These are phyloP conservation scores for Loxodonta africana DNA, from an alignment of 2,113 vertebrate genomes.

Conservation along the genomic window DNA sequence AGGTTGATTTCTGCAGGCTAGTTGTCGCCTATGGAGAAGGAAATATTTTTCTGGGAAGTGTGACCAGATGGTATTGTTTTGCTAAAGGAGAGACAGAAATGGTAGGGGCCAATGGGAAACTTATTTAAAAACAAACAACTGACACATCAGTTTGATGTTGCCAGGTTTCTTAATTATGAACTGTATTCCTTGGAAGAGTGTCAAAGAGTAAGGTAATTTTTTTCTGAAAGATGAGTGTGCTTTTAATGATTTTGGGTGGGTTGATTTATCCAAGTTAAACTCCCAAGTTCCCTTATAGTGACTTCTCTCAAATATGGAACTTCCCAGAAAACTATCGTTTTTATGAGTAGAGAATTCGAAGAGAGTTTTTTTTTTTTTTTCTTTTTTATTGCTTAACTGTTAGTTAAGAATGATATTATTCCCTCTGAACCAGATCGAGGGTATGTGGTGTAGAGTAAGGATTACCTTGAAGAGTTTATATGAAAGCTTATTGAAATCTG, in stretches of 20 bases:
- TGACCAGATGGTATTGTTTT: not conserved
- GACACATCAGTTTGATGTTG: not conserved
- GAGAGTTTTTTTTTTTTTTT: not conserved
- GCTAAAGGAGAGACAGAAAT: not conserved
- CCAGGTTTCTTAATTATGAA: not conserved
- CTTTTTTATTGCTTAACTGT: not conserved
- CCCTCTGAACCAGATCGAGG: not conserved
- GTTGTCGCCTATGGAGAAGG: not conserved
- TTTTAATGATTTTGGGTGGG: not conserved
- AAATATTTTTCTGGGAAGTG: not conserved
- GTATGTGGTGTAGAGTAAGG: not conserved
- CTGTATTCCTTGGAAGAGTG: not conserved
- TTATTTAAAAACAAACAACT: not conserved
- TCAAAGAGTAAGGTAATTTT: not conserved
- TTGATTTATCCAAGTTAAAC: not conserved
- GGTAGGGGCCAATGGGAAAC: not conserved
- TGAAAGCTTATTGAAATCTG: not conserved
- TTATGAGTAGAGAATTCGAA: not conserved
- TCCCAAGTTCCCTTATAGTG: not conserved
- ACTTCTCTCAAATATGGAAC: not conserved
- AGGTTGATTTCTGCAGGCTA: not conserved
- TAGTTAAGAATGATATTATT: not conserved
- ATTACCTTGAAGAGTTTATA: not conserved
- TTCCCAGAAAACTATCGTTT: conserved; percentile 38
- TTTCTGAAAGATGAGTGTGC: not conserved